Evolutionary conservation across 2,113 vertebrate genomes (phyloP).

Genomic region (Coturnix japonica): DNA sequence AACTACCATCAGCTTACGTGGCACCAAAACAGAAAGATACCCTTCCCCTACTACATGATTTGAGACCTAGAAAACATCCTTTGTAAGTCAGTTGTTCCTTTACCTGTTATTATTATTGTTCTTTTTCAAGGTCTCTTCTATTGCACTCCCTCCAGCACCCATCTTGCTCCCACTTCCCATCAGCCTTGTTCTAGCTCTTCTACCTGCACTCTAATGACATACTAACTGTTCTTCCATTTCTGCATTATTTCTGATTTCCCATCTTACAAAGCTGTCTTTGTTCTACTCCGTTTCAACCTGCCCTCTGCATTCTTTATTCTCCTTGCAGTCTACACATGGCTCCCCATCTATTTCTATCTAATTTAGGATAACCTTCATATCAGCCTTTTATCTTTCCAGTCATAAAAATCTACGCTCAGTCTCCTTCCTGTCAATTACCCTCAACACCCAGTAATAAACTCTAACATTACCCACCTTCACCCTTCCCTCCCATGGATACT

Average conservation of each 20-base stretch:
- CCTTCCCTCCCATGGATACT: background rate
- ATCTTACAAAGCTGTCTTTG: background rate
- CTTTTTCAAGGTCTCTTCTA: background rate
- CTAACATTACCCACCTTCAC: background rate
- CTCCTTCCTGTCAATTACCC: background rate
- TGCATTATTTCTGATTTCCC: background rate
- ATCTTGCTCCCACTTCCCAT: background rate
- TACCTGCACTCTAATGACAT: background rate
- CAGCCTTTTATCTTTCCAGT: background rate
- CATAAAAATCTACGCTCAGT: conserved; percentile 6
- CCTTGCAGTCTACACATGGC: background rate
- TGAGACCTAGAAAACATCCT: background rate
- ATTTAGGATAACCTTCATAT: background rate
- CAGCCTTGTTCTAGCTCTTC: background rate
- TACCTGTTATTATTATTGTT: background rate
- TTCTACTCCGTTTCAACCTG: background rate
- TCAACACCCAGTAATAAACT: background rate
- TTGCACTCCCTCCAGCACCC: background rate
- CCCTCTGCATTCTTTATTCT: background rate
- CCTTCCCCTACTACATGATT: background rate
- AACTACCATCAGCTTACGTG: background rate
- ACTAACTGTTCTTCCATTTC: background rate
- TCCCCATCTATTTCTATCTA: background rate
- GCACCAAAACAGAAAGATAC: background rate
- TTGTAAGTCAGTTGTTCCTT: background rate